Evolutionary conservation across 1,140 invertebrate species (phyloP).

Genomic region (Diploscapter pachys): DNA sequence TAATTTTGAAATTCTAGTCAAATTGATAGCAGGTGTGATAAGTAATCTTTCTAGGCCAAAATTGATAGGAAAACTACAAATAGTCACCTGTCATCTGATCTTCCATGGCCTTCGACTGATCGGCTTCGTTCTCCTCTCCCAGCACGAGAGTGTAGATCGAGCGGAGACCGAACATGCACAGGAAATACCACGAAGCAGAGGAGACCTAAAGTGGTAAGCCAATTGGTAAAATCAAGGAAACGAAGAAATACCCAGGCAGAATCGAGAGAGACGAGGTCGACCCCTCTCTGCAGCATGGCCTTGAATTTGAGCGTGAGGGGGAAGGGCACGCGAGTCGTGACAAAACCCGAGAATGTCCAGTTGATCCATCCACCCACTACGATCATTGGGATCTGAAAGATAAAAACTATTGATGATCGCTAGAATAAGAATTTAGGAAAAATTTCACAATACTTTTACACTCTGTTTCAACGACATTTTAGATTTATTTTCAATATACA

Average conservation of each 20-base stretch:
- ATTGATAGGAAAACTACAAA: neutral
- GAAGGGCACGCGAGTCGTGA: constrained; percentile 92
- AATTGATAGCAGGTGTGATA: no score
- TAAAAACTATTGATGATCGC: neutral
- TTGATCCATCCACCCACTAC: constrained; percentile 99
- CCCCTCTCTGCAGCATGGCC: constrained; percentile 96
- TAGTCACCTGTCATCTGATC: constrained; percentile 76
- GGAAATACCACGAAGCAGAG: constrained; percentile 98
- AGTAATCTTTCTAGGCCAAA: no score
- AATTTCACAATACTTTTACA: neutral
- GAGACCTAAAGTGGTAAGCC: constrained; percentile 66
- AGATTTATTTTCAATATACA: no score
- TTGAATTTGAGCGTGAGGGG: constrained; percentile 95
- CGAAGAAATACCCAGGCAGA: constrained; percentile 78
- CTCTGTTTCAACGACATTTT: no score
- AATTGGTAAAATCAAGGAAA: neutral
- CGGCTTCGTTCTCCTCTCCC: constrained; percentile 85
- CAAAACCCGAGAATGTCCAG: constrained; percentile 99
- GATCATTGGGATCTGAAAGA: constrained; percentile 79
- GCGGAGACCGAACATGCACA: constrained; percentile 96
- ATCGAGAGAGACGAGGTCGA: constrained; percentile 88
- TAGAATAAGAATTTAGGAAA: neutral
- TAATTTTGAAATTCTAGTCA: no score
- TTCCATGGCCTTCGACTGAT: constrained; percentile 72
- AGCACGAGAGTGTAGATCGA: constrained; percentile 96